Evolutionary conservation across 2,888 invertebrate species (phyloP).

Genomic region (Agriotes lineatus): DNA sequence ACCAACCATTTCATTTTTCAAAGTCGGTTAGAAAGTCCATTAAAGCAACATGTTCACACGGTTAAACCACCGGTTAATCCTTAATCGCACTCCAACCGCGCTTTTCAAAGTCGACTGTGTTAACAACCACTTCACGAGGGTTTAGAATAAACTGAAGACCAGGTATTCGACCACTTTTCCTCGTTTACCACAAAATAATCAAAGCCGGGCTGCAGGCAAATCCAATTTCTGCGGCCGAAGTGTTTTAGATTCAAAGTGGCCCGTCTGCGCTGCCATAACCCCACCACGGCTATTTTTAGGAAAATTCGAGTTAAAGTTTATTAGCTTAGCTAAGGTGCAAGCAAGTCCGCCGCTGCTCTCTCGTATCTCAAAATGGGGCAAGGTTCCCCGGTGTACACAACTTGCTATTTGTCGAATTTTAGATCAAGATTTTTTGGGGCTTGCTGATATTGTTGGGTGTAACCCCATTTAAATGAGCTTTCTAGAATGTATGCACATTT

Average conservation of each 20-base stretch:
- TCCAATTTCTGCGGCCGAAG: conserved; percentile 11
- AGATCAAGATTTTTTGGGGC: neutral
- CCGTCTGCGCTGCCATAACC: conserved; percentile 20
- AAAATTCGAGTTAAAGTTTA: conserved; percentile 29
- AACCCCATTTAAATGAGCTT: no score
- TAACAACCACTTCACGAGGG: neutral
- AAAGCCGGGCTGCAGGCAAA: neutral
- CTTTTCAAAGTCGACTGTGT: no score
- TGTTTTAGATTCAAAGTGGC: conserved; percentile 28
- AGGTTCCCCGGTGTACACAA: neutral
- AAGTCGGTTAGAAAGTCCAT: no score
- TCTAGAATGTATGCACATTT: no score
- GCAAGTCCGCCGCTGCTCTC: neutral
- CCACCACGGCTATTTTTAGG: conserved; percentile 34
- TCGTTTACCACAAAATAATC: neutral
- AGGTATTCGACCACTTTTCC: neutral
- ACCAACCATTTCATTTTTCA: conserved; percentile 19
- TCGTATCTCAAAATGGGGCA: neutral
- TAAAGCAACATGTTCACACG: no score
- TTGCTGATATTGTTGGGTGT: no score
- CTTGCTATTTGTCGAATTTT: neutral
- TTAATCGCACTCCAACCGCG: no score
- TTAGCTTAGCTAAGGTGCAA: conserved; percentile 29
- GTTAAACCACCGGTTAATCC: no score
- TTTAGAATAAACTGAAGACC: neutral